Conservation (phyloP, 2,888 invertebrate species). For the Vandiemenella viatica region DNA sequence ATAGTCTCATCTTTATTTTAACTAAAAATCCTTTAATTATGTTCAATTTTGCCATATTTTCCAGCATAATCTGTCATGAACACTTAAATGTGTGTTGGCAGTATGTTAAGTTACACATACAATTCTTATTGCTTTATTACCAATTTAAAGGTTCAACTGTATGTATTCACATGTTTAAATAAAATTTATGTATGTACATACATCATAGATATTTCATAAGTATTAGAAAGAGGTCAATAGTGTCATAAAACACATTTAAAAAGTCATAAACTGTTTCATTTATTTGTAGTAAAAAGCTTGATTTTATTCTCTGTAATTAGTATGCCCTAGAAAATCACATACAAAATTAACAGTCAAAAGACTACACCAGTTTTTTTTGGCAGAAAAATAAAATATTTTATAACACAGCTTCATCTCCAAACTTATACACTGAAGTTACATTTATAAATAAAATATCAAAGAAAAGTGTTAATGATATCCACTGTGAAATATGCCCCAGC, state of each 20-base stretch:
- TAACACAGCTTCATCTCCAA: neutral
- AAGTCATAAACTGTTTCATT: constrained; percentile 1
- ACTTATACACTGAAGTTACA: neutral
- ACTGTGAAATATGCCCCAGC: neutral
- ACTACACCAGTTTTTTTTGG: constrained; percentile 2
- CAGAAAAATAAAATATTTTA: neutral
- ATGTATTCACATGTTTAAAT: too few relatives aligned
- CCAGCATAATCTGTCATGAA: too few relatives aligned
- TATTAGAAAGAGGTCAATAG: neutral
- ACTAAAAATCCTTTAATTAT: too few relatives aligned
- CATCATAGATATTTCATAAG: neutral
- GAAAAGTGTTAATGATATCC: neutral
- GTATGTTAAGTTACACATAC: too few relatives aligned
- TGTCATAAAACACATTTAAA: neutral
- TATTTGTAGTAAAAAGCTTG: constrained; percentile 8
- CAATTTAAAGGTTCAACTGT: too few relatives aligned
- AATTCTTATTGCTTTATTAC: too few relatives aligned
- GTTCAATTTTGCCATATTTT: too few relatives aligned
- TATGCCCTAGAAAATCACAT: constrained; percentile 9
- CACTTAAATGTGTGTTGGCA: too few relatives aligned
- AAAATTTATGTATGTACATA: neutral
- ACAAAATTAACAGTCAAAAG: constrained; percentile 9
- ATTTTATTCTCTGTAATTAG: constrained; percentile 8
- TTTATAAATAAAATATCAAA: neutral
- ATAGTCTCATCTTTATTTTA: too few relatives aligned